Percentiles rank a stretch among this genome's conserved stretches.
These are phyloP conservation scores for Fringilla coelebs DNA, from an alignment of 2,797 vertebrate genomes.

Conservation along the genomic window DNA sequence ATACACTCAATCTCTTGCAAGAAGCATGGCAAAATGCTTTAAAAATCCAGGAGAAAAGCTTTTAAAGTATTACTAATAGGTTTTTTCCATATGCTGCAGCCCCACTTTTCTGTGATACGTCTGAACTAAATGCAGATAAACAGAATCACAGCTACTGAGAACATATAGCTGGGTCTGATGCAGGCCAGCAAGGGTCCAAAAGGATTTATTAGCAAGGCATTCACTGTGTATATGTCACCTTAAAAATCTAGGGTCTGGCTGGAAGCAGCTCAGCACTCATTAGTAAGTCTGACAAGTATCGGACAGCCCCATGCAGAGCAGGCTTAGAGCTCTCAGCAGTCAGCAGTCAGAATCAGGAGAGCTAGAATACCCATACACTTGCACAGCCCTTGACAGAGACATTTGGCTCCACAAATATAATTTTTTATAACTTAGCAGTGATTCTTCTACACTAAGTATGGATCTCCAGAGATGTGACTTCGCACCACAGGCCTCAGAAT, in stretches of 20 bases:
- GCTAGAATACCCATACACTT: neutral
- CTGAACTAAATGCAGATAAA: neutral
- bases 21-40: neutral
- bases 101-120: neutral
- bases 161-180: neutral
- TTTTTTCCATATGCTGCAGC: neutral
- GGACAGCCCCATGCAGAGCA: neutral
- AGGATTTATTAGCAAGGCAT: slow-evolving; percentile 9
- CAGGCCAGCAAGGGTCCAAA: neutral
- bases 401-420: neutral
- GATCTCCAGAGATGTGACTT: neutral
- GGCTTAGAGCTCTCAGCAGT: slow-evolving; percentile 2
- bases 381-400: neutral
- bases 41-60: neutral
- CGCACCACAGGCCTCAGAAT: neutral
- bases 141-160: neutral
- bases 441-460: neutral
- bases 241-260: neutral
- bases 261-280: neutral
- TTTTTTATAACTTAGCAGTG: neutral
- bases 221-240: neutral
- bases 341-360: neutral
- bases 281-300: neutral
- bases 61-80: neutral
- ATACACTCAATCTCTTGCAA: neutral